Percentiles rank a stretch among this genome's conserved stretches.
Evolutionary conservation across 2,888 invertebrate species (phyloP).

Genomic region (Allophyes oxyacanthae): DNA sequence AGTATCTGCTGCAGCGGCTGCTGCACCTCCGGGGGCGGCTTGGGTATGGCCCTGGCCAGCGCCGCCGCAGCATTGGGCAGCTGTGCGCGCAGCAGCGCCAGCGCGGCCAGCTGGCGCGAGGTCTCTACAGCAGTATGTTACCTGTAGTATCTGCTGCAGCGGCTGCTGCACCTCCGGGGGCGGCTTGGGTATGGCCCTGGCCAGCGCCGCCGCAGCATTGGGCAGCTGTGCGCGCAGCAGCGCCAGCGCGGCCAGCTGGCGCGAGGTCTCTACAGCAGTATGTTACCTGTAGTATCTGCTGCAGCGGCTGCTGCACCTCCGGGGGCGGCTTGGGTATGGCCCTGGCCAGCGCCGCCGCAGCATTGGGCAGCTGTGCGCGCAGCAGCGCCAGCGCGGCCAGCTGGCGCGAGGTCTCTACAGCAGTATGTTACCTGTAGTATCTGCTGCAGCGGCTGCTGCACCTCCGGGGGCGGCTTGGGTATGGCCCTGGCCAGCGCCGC

Average conservation of each 20-base stretch:
- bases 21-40: slow-evolving; percentile 33
- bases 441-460: slow-evolving; percentile 64
- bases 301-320: slow-evolving; percentile 60
- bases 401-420: too few relatives aligned
- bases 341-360: slow-evolving; percentile 56
- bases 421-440: slow-evolving; percentile 55
- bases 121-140: too few relatives aligned
- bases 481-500: slow-evolving; percentile 53
- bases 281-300: slow-evolving; percentile 58
- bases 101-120: slow-evolving; percentile 72
- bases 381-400: slow-evolving; percentile 59
- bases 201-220: neutral
- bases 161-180: slow-evolving; percentile 52
- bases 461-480: slow-evolving; percentile 18
- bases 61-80: neutral
- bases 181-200: too few relatives aligned
- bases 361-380: slow-evolving; percentile 56
- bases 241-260: slow-evolving; percentile 67
- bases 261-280: too few relatives aligned
- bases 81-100: slow-evolving; percentile 52
- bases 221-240: slow-evolving; percentile 52
- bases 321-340: too few relatives aligned
- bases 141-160: slow-evolving; percentile 15
- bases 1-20: slow-evolving; percentile 48
- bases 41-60: too few relatives aligned